Evolutionary conservation across 2,888 invertebrate genomes (phyloP), one percentile per base, ranked within the genome.

Genomic region (Apocheima hispidaria): DNA sequence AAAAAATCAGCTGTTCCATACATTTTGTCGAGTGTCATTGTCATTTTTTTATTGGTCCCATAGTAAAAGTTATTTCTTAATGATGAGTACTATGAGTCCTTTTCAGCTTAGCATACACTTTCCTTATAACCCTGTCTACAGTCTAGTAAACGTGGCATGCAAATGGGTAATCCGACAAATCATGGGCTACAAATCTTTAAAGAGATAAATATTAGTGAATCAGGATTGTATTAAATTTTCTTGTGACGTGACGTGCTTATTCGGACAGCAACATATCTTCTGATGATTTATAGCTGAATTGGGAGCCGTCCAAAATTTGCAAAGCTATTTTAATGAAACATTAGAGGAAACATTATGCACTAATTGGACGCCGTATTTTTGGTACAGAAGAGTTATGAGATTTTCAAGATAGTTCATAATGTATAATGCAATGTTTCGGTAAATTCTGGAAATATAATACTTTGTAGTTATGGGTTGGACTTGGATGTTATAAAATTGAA

Each of bases 231-330:
- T 61, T 58, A 61, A 52, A 63, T 57, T 58, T 56, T 58, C 48
- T 9, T 28, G 28, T 44, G 36, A 46, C 43, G 41, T 60, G 64
- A 54, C 60, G 52, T 52, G 60, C 59, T 57, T 54, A 50, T 56
- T 51, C 38, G 38, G 55, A 51, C 55, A 50, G 54, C 26, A 49
- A 62, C 55, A 43, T 60, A 57, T 54, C 49, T 58, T 46, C 21
- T 33, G 14, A 51, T 68, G 63, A 65, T 68, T 63, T 65, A 68
- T 21, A 56, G 50, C 52, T 41, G 62, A 41, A 63, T 65, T 65
- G 68, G 65, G 58, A 49, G 48, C 49, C 50, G 21, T 55, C 58
- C 57, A 65, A 55, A 48, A 54, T 50, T 21, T 46, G 23, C 23
- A 12, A 35, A 30, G n/a, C 33, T 28, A 55, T 41, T 23, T 62